Conservation (phyloP, 2,888 invertebrate species). For the Melanostoma mellinum region DNA sequence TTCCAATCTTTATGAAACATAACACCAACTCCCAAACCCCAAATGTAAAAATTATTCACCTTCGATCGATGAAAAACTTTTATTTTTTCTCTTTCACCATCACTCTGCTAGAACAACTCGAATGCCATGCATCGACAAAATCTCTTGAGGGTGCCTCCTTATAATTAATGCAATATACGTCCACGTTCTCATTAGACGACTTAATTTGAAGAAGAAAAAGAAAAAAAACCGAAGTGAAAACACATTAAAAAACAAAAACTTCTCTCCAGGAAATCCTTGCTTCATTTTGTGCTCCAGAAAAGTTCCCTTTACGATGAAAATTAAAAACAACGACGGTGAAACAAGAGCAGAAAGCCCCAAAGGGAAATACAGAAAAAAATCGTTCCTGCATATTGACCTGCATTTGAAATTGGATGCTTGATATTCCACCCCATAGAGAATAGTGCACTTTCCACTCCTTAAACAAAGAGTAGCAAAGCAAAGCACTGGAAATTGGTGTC, state of each 20-base stretch:
- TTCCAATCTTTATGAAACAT: no score
- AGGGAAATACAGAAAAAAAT: slow-evolving; percentile 15
- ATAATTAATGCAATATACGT: slow-evolving; percentile 59
- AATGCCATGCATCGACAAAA: slow-evolving; percentile 44
- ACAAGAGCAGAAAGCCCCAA: slow-evolving; percentile 22
- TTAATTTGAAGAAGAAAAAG: slow-evolving; percentile 44
- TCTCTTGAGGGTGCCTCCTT: slow-evolving; percentile 27
- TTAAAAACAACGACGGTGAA: slow-evolving; percentile 35
- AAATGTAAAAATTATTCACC: no score
- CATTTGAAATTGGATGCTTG: slow-evolving; percentile 57
- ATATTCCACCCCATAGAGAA: slow-evolving; percentile 10
- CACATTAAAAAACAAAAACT: no score
- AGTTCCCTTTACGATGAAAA: slow-evolving; percentile 25
- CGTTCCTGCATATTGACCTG: slow-evolving; percentile 57
- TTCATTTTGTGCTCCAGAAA: slow-evolving; percentile 51
- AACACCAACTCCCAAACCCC: no score
- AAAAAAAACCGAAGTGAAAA: not conserved
- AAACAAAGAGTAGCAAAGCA: not conserved
- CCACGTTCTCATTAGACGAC: slow-evolving; percentile 52
- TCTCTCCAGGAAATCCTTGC: slow-evolving; percentile 48
- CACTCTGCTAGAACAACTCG: slow-evolving; percentile 1
- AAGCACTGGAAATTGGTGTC: slow-evolving; percentile 36
- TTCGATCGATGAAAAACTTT: slow-evolving; percentile 3
- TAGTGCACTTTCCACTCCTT: slow-evolving; percentile 17
- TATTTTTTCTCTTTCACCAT: not conserved